These are phyloP conservation scores for Latrodectus hesperus DNA, from an alignment of 2,888 invertebrate species.

Conservation along the genomic window DNA sequence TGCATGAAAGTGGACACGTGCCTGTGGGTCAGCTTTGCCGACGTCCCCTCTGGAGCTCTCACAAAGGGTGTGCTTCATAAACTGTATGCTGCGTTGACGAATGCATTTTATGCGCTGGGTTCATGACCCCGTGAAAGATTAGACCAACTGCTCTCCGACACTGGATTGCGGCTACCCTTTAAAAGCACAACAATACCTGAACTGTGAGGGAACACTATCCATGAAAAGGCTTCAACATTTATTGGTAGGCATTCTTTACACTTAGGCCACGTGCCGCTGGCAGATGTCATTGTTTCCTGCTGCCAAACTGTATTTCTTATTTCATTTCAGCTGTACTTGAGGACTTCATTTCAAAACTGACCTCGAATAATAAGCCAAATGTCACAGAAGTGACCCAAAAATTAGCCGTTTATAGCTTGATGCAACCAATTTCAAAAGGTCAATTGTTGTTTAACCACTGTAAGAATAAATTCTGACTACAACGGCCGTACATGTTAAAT, in stretches of 20 bases:
- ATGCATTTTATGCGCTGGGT: conserved; percentile 32
- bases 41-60: not conserved
- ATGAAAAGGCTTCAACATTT: conserved; percentile 28
- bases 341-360: conserved; percentile 21
- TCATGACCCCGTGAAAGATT: conserved; percentile 62
- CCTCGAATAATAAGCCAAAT: not conserved
- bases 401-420: too few relatives aligned
- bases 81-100: conserved; percentile 29
- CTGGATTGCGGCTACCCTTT: conserved; percentile 24
- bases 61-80: conserved; percentile 28
- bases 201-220: conserved; percentile 26
- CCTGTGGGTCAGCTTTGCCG: conserved; percentile 32
- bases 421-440: too few relatives aligned
- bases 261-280: conserved; percentile 3
- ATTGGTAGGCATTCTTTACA: conserved; percentile 18
- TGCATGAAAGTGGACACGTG: conserved; percentile 44
- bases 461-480: too few relatives aligned
- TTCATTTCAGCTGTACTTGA: conserved; percentile 9
- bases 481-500: too few relatives aligned
- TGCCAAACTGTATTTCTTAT: not conserved
- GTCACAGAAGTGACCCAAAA: too few relatives aligned
- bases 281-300: conserved; percentile 54
- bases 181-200: conserved; percentile 43
- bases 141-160: conserved; percentile 43
- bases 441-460: too few relatives aligned